Percentiles rank a stretch among this genome's conserved stretches.
These are phyloP conservation scores for Marcusenius ussheri DNA, from an alignment of 2,113 vertebrate genomes.

Conservation along the genomic window DNA sequence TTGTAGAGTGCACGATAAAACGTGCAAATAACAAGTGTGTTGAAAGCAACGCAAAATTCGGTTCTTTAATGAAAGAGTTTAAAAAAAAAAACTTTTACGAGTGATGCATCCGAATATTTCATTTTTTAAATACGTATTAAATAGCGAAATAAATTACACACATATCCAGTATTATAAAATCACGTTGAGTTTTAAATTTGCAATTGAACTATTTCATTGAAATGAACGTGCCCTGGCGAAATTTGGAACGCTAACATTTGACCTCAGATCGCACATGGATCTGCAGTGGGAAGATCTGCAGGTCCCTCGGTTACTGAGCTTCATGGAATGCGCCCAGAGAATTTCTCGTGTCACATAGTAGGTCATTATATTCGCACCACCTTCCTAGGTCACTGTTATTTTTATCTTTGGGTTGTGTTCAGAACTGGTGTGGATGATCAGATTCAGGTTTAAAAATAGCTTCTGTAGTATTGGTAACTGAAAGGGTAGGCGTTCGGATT, in stretches of 20 bases:
- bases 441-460: slow-evolving; percentile 7
- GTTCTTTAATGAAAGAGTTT: background rate
- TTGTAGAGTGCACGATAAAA: background rate
- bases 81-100: background rate
- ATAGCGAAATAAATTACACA: background rate
- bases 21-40: background rate
- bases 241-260: background rate
- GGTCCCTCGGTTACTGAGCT: slow-evolving; percentile 1
- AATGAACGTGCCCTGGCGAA: background rate
- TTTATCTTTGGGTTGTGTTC: slow-evolving; percentile 12
- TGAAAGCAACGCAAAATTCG: background rate
- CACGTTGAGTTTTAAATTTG: background rate
- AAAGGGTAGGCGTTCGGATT: background rate
- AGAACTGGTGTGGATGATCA: slow-evolving; percentile 15
- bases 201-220: background rate
- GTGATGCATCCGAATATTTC: background rate
- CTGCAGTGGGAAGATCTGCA: background rate
- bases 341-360: slow-evolving; percentile 6
- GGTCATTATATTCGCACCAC: slow-evolving; percentile 5
- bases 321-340: background rate
- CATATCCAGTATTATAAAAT: background rate
- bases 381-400: slow-evolving; percentile 27
- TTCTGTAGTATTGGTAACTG: background rate
- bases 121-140: background rate
- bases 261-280: background rate